These are phyloP conservation scores for Aelia acuminata DNA, from an alignment of 2,888 invertebrate species.

Conservation along the genomic window DNA sequence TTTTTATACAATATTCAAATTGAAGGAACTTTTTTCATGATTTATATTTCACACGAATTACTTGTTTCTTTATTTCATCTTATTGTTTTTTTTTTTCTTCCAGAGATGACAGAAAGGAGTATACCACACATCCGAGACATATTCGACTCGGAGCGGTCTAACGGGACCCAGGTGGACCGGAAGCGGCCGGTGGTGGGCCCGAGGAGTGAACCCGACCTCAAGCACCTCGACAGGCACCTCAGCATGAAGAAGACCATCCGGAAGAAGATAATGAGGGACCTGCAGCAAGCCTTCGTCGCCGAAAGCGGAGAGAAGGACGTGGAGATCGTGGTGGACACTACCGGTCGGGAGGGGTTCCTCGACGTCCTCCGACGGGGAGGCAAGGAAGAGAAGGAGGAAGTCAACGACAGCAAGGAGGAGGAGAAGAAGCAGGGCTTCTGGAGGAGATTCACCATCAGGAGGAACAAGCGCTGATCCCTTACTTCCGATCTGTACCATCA, in stretches of 20 bases:
- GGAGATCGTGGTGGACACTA: constrained; percentile 56
- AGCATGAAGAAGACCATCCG: constrained; percentile 89
- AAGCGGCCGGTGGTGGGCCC: constrained; percentile 48
- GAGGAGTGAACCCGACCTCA: constrained; percentile 78
- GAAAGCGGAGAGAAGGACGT: constrained; percentile 62
- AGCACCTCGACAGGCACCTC: constrained; percentile 84
- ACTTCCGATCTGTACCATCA: neutral
- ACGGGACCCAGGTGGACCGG: constrained; percentile 43
- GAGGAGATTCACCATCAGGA: constrained; percentile 63
- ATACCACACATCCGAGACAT: constrained; percentile 84
- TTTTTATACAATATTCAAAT: too few species aligned
- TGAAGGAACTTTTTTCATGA: too few species aligned
- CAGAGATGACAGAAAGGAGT: constrained; percentile 74
- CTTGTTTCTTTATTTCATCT: too few species aligned
- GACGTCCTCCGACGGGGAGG: constrained; percentile 61
- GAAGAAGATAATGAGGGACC: constrained; percentile 64
- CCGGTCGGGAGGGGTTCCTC: constrained; percentile 57
- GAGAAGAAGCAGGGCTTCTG: constrained; percentile 63
- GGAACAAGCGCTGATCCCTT: constrained; percentile 62
- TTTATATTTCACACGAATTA: too few species aligned
- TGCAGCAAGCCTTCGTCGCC: constrained; percentile 63
- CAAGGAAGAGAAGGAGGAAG: constrained; percentile 54
- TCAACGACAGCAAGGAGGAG: constrained; percentile 58
- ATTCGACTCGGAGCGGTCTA: constrained; percentile 73
- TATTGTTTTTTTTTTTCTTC: constrained; percentile 23